These are phyloP conservation scores for Beroe ovata DNA, from an alignment of 37 sponge, comb jelly and placozoan genomes.

Conservation along the genomic window DNA sequence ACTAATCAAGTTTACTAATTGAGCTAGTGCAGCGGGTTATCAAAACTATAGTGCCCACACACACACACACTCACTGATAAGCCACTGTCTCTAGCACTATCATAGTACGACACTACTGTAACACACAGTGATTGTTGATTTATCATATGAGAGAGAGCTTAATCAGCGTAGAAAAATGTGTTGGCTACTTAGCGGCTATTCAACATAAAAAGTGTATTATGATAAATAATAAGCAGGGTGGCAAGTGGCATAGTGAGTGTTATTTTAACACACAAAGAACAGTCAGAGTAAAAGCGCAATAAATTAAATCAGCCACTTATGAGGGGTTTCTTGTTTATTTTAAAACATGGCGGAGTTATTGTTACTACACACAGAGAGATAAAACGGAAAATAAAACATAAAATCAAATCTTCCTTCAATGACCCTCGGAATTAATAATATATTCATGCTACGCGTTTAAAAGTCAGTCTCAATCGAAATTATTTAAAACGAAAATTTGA, in stretches of 20 bases:
- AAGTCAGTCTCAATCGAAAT: background rate
- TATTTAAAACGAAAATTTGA: background rate
- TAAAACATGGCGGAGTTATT: background rate
- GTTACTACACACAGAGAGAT: background rate
- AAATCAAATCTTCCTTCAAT: background rate
- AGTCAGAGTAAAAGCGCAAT: background rate
- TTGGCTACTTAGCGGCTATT: background rate
- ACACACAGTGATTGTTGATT: too few relatives aligned
- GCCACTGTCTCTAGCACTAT: too few relatives aligned
- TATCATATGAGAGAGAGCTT: too few relatives aligned
- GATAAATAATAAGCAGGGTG: conserved; percentile 59
- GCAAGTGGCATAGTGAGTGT: background rate
- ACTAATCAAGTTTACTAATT: too few relatives aligned
- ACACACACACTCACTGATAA: too few relatives aligned
- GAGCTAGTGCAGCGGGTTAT: too few relatives aligned
- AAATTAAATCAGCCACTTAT: background rate
- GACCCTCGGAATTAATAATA: background rate
- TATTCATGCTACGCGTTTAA: background rate
- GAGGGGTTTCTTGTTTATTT: background rate
- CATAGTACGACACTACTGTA: too few relatives aligned
- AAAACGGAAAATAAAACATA: background rate
- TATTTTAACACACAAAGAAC: background rate
- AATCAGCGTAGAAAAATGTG: background rate
- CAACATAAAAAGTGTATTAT: conserved; percentile 62
- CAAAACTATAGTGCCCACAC: too few relatives aligned